Conservation (phyloP, 1,140 invertebrate species). For the Neodiprion fabricii region DNA sequence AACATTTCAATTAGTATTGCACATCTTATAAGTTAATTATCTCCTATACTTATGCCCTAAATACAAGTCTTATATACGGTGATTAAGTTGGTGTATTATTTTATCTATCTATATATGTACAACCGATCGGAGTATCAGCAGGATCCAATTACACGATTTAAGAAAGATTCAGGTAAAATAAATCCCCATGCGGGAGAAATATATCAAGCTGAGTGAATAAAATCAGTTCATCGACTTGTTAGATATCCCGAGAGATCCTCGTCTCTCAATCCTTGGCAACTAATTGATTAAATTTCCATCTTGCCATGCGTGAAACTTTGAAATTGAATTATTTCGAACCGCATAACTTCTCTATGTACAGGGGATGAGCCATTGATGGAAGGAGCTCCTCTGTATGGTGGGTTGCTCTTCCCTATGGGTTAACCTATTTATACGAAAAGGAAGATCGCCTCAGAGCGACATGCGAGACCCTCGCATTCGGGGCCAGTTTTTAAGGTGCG, state of each 20-base stretch:
- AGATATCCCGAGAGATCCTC: not conserved
- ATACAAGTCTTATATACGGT: not conserved
- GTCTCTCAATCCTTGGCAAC: not conserved
- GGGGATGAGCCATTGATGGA: not conserved
- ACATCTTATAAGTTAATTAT: no score
- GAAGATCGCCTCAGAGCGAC: not conserved
- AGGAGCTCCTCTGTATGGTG: not conserved
- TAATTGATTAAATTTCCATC: not conserved
- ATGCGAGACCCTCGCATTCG: not conserved
- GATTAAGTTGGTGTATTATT: not conserved
- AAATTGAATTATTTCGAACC: not conserved
- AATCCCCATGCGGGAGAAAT: not conserved
- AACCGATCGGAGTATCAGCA: not conserved
- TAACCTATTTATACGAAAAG: slow-evolving; percentile 13
- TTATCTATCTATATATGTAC: not conserved
- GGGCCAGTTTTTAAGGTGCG: slow-evolving; percentile 24
- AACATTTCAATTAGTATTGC: not conserved
- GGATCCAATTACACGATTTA: not conserved
- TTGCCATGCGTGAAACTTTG: not conserved
- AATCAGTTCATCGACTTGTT: not conserved
- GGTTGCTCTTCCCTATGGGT: not conserved
- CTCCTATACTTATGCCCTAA: no score
- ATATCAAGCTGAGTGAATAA: not conserved
- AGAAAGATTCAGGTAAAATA: not conserved
- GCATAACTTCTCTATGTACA: not conserved